Evolutionary conservation across 2,113 vertebrate genomes (phyloP), one percentile per base, ranked within the genome.

Genomic region (Atractosteus spatula): DNA sequence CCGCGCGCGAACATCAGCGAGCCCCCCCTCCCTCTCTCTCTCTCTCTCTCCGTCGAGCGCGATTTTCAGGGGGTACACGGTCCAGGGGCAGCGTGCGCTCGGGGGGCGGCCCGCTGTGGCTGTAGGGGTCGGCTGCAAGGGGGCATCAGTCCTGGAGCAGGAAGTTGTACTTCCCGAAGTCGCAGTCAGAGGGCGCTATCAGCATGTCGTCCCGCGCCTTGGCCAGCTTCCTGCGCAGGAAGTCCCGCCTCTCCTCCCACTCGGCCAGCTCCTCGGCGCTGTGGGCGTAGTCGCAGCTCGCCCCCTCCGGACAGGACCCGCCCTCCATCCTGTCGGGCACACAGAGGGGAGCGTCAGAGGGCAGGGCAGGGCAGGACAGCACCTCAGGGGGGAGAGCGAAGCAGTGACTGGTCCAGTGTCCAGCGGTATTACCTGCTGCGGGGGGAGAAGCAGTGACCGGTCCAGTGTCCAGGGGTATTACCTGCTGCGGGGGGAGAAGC

Each of bases 111-210:
- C 8, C 8, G 47, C 8, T 59, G 56, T 59, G 11, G 29, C 56
- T 59, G 47, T 51, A 10, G 5, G 8, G 47, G 3, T 3, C 47
- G 8, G 47, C 72, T 77, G 1, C 41, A n/a, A 63, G 71, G 55
- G 0, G 43, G 75, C 66, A 29, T 68, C 43, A 89, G 70, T 96
- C 92, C 74, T 91, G 85, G 79, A 98, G 89, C 76, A 98, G 83
- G 87, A 96, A 98, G 88, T 94, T 98, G 87, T 95, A 99, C 88
- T 95, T 99, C 80, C 97, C 97, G 0, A 98, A 99, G 90, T 99
- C 90, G 0, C 89, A 81, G 12, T 99, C 96, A 43, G 85, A 88
- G 0, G 94, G 93, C 74, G 94, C 94, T 72, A 99, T 90, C 51
- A 99, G 93, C 94, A 92, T 94, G 80, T 98, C 96, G 16, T 94